Evolutionary conservation across 2,797 vertebrate genomes (phyloP), one percentile per base, ranked within the genome.

Genomic region (Melanotaenia maccullochi): DNA sequence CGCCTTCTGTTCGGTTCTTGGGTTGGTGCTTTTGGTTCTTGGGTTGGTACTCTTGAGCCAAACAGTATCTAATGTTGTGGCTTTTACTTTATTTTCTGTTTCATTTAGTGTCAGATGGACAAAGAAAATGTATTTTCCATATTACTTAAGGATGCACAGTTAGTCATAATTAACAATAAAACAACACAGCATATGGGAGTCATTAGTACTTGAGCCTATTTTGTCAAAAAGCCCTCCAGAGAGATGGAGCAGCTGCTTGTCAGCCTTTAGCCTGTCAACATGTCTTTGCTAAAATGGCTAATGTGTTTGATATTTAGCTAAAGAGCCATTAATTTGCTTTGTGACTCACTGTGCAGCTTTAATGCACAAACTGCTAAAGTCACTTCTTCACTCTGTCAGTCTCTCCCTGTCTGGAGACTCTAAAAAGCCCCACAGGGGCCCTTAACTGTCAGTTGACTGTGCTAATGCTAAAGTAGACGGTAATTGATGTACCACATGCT

Each of bases 401-500:
- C 76, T 83, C 71, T 58, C 62, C 59, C 28, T 76, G 58, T 87
- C 83, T 86, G 73, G 68, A 86, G 87, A 89, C 62, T 71, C 20
- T 73, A 85, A 92, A 84, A 68, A 76, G 73, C 73, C 91, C 90
- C 89, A 75, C 66, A 25, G 88, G 91, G 87, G 55, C 79, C 74
- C 82, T 85, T 82, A 77, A 70, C 88, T 89, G 89, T 88, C 87
- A 81, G 74, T 60, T 56, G 82, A 72, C 79, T 58, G 71, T 71
- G 73, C 78, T 79, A 79, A 87, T 28, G 47, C 76, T 87, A 79
- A 81, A 86, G 81, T 68, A 88, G 83, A 90, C 76, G 67, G 73
- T 90, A 90, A 93, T 92, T 87, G 85, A 14, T 54, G 75, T 80
- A 82, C 88, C 89, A 89, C 86, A 90, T 86, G 87, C 86, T 88